phyloP scores from a whole-genome alignment of 2,888 invertebrate species.

The Merodon equestris region DNA sequence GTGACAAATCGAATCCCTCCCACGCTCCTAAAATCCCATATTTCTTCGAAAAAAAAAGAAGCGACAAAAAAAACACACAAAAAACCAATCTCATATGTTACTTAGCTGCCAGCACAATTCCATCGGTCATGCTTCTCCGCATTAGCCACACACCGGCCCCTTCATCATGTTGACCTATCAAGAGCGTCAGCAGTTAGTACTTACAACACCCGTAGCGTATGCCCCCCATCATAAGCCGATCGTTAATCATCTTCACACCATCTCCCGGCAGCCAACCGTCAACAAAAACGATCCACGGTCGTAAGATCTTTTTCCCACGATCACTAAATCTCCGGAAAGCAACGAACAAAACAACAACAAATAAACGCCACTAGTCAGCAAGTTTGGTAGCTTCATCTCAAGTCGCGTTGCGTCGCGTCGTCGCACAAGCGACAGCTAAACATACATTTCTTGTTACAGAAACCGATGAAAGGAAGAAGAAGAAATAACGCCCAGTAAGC shows the following conservation, averaged over 20 bases:
- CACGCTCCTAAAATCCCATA: background rate
- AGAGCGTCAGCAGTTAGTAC: constrained; percentile 6
- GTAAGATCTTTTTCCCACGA: constrained; percentile 47
- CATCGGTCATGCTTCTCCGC: constrained; percentile 24
- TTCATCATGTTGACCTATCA: constrained; percentile 17
- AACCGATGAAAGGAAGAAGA: too few relatives aligned
- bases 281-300: too few relatives aligned
- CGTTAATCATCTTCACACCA: constrained; percentile 64
- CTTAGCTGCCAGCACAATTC: constrained; percentile 7
- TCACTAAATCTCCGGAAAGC: constrained; percentile 35
- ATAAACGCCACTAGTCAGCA: constrained; percentile 15
- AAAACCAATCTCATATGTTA: constrained; percentile 2
- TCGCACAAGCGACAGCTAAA: constrained; percentile 30
- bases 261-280: constrained; percentile 4
- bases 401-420: constrained; percentile 1
- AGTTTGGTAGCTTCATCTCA: constrained; percentile 20
- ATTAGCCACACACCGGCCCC: background rate
- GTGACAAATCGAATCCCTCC: constrained; percentile 23
- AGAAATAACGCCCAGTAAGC: constrained; percentile 59
- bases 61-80: background rate
- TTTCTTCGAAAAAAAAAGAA: background rate
- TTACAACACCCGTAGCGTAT: constrained; percentile 32
- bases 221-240: constrained; percentile 24
- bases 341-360: constrained; percentile 32
- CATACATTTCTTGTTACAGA: constrained; percentile 44